A percentile compares a stretch with the other conserved stretches of the same genome.
These are phyloP conservation scores for Delia radicum DNA, from an alignment of 1,140 invertebrate genomes.

Conservation along the genomic window DNA sequence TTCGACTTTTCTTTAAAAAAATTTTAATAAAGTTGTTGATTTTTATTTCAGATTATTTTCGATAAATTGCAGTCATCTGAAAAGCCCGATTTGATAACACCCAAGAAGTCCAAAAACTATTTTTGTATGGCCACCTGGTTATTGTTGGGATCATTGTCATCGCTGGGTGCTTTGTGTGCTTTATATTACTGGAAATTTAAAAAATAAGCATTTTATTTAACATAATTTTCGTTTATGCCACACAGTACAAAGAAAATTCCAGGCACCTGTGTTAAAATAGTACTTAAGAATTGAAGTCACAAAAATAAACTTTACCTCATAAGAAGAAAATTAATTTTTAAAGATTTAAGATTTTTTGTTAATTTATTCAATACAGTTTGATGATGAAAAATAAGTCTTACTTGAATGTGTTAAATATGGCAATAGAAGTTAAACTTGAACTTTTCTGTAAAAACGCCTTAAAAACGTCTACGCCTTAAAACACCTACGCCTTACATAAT, in stretches of 20 bases:
- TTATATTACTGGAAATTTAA: slow-evolving; percentile 1
- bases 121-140: not conserved
- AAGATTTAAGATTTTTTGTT: too few species aligned
- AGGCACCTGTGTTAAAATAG: not conserved
- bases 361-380: too few species aligned
- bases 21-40: too few species aligned
- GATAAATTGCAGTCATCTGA: not conserved
- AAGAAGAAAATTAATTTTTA: too few species aligned
- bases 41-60: not conserved
- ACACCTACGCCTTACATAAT: too few species aligned
- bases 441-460: too few species aligned
- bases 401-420: too few species aligned
- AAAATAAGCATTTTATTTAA: not conserved
- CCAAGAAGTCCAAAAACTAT: not conserved
- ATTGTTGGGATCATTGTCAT: not conserved
- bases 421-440: too few species aligned
- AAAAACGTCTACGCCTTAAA: too few species aligned
- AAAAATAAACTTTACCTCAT: not conserved
- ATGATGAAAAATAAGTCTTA: too few species aligned
- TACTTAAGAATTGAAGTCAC: not conserved
- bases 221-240: not conserved
- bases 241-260: not conserved
- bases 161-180: not conserved
- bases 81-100: not conserved
- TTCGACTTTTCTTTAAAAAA: too few species aligned